These are phyloP conservation scores for Rhodeus uyekii DNA, from an alignment of 2,797 vertebrate genomes.

Conservation along the genomic window DNA sequence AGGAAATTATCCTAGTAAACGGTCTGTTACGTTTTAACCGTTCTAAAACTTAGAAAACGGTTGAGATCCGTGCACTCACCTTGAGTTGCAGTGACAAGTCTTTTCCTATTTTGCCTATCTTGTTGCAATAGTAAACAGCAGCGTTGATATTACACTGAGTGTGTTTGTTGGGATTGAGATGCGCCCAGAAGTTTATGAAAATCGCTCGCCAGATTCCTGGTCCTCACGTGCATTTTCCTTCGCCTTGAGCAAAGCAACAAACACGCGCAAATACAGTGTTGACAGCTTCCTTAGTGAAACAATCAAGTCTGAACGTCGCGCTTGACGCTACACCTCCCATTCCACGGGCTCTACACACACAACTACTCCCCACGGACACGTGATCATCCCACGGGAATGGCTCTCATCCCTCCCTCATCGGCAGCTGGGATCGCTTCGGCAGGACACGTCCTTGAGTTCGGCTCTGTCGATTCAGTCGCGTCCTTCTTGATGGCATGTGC, in stretches of 20 bases:
- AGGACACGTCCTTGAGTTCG: not conserved
- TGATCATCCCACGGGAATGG: slow-evolving; percentile 75
- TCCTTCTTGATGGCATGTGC: not conserved
- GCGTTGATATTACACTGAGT: slow-evolving; percentile 51
- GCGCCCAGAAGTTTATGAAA: slow-evolving; percentile 67
- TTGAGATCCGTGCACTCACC: slow-evolving; percentile 60
- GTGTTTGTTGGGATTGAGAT: slow-evolving; percentile 44
- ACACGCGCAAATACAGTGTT: slow-evolving; percentile 59
- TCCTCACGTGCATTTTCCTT: slow-evolving; percentile 33
- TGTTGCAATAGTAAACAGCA: slow-evolving; percentile 36
- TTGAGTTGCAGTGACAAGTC: slow-evolving; percentile 57
- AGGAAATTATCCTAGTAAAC: not conserved
- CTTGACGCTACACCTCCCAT: slow-evolving; percentile 59
- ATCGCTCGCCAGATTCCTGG: slow-evolving; percentile 28
- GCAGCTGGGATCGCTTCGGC: slow-evolving; percentile 67
- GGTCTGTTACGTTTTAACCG: not conserved
- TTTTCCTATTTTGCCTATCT: slow-evolving; percentile 51
- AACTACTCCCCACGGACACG: slow-evolving; percentile 75
- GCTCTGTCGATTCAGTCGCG: not conserved
- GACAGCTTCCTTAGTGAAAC: slow-evolving; percentile 50
- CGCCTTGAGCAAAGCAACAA: slow-evolving; percentile 23
- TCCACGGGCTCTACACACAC: slow-evolving; percentile 60
- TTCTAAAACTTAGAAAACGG: slow-evolving; percentile 3
- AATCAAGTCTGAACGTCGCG: slow-evolving; percentile 60
- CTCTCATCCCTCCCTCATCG: slow-evolving; percentile 54